These are phyloP conservation scores for Leucania comma DNA, from an alignment of 2,888 invertebrate species.

Conservation along the genomic window DNA sequence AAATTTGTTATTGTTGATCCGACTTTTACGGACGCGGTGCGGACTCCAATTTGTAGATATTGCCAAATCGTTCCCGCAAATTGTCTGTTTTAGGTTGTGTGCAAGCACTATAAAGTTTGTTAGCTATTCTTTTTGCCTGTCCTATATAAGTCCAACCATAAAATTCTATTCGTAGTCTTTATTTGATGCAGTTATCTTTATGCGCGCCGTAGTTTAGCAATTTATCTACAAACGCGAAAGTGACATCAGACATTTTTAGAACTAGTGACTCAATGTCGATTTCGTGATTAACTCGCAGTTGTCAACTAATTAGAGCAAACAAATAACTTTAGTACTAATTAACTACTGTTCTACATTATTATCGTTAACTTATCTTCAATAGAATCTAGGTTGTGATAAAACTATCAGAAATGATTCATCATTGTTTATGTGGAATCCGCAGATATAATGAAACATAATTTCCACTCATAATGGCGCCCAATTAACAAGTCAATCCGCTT, in stretches of 20 bases:
- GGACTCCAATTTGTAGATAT: slow-evolving; percentile 19
- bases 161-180: slow-evolving; percentile 19
- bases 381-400: slow-evolving; percentile 25
- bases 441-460: slow-evolving; percentile 34
- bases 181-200: slow-evolving; percentile 40
- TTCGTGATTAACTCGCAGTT: slow-evolving; percentile 12
- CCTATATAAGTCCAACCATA: slow-evolving; percentile 9
- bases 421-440: slow-evolving; percentile 26
- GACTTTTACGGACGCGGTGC: slow-evolving; percentile 1
- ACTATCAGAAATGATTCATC: slow-evolving; percentile 25
- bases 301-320: slow-evolving; percentile 17
- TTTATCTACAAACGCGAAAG: slow-evolving; percentile 24
- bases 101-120: slow-evolving; percentile 21
- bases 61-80: slow-evolving; percentile 40
- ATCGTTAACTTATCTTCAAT: slow-evolving; percentile 18
- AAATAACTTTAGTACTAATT: background rate
- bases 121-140: slow-evolving; percentile 12
- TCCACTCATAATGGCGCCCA: slow-evolving; percentile 34
- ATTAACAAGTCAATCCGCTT: slow-evolving; percentile 39
- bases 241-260: slow-evolving; percentile 19
- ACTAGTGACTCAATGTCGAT: slow-evolving; percentile 27
- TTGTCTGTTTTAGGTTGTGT: slow-evolving; percentile 27
- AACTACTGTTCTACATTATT: slow-evolving; percentile 28
- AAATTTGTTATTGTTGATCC: background rate
- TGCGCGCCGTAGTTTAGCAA: background rate